Evolutionary conservation across 2,113 vertebrate genomes (phyloP), one percentile per base, ranked within the genome.

Genomic region (Tupaia tana): DNA sequence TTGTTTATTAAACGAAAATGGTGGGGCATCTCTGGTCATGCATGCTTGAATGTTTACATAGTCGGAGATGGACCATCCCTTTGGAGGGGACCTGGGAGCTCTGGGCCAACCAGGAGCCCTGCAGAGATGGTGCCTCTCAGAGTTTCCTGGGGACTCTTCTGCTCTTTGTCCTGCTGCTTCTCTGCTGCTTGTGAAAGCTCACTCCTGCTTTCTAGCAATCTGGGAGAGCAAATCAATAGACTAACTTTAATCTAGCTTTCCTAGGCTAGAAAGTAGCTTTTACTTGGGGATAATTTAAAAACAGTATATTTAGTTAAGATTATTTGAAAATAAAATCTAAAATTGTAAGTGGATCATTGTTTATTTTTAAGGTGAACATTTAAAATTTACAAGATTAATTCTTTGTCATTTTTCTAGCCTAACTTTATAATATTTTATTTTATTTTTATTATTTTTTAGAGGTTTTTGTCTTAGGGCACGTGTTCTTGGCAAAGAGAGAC

Each of bases 351-450:
- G 43, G 71, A 58, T 90, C 56, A 43, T 75, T 96, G 70, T 74
- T 90, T 90, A 70, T n/a, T 92, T 94, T 71, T 81, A 82, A 95
- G 93, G 29, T 52, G 66, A 90, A 25, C 31, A 43, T 84, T 81
- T 71, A 71, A 54, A 85, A 14, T 66, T 61, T 75, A 29, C 43
- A 20, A 56, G 43, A 66, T 29, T 77, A 43, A 71, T 16, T 7
- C 56, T 90, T 69, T 34, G 3, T 75, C 29, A 16, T n/a, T 80
- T 80, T 71, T 87, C 11, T 54, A 61, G n/a, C 54, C 81, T 13
- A 22, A 25, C 20, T 90, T 59, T 27, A 43, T 43, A 43, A 43
- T 43, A 43, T 43, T 43, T 43, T 43, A 43, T 43, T 43, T 43
- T 43, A 43, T 43, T 43, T 43, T 43, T 43, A 43, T 43, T 43